Evolutionary conservation across 2,888 invertebrate genomes (phyloP).

Genomic region (Electrophaes corylata): DNA sequence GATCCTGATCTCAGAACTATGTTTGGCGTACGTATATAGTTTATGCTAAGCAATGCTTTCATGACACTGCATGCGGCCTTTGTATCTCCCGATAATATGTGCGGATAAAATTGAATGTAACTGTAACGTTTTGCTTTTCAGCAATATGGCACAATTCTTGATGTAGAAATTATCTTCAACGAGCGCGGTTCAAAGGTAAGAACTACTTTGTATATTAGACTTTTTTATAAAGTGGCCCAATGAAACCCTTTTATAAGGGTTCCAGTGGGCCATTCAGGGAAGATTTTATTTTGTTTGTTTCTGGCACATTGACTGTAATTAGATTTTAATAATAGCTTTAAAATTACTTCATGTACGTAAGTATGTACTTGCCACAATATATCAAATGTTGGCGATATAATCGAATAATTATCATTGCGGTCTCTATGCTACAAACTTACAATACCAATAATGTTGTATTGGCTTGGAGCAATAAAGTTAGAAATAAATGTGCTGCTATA

Average conservation of each 20-base stretch:
- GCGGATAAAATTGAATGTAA: constrained; percentile 48
- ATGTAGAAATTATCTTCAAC: constrained; percentile 99
- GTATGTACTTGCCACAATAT: neutral
- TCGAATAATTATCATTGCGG: constrained; percentile 5
- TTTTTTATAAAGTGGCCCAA: constrained; percentile 59
- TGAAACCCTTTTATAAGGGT: constrained; percentile 63
- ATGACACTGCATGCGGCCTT: constrained; percentile 51
- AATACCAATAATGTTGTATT: constrained; percentile 16
- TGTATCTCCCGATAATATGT: constrained; percentile 38
- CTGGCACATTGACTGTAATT: constrained; percentile 30
- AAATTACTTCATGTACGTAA: neutral
- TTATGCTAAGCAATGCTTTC: constrained; percentile 29
- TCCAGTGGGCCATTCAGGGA: constrained; percentile 61
- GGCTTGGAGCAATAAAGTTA: constrained; percentile 32
- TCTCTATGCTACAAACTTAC: constrained; percentile 26
- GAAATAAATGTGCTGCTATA: neutral
- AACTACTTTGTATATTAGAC: constrained; percentile 49
- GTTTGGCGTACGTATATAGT: constrained; percentile 94
- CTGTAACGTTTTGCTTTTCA: constrained; percentile 85
- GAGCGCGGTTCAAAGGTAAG: constrained; percentile 99
- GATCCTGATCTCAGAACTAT: constrained; percentile 99
- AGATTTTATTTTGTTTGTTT: constrained; percentile 36
- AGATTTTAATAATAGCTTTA: constrained; percentile 1
- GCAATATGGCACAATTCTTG: constrained; percentile 99
- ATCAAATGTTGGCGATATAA: neutral